phyloP scores from a whole-genome alignment of 37 sponge, comb jelly and placozoan genomes.

The Petrosia ficiformis region DNA sequence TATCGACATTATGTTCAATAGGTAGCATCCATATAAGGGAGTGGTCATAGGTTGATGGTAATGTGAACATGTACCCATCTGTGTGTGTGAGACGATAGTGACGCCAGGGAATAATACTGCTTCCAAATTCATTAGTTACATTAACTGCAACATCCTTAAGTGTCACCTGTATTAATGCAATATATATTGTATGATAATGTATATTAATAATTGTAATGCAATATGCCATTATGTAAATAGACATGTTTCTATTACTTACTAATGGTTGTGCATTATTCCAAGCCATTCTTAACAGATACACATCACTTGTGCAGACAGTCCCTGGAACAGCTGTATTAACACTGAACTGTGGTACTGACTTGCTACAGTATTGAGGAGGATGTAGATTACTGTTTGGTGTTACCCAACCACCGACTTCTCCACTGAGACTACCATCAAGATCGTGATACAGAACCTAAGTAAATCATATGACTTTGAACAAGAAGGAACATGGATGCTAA shows the following conservation, averaged over 20 bases:
- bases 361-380: conserved; percentile 50
- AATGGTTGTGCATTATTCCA: conserved; percentile 69
- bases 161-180: conserved; percentile 39
- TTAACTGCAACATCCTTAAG: conserved; percentile 49
- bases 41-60: conserved; percentile 48
- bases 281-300: conserved; percentile 71
- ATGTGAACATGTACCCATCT: conserved; percentile 77
- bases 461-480: too few species aligned
- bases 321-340: conserved; percentile 24
- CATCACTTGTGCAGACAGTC: conserved; percentile 55
- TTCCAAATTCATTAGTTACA: conserved; percentile 69
- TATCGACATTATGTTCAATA: conserved; percentile 41
- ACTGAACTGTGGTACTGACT: conserved; percentile 58
- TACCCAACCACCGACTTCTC: conserved; percentile 55
- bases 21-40: conserved; percentile 45
- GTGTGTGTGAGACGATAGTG: conserved; percentile 79
- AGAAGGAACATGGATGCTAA: not conserved
- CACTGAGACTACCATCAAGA: conserved; percentile 71
- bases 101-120: conserved; percentile 63
- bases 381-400: conserved; percentile 48
- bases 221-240: not conserved
- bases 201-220: too few species aligned
- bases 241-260: conserved; percentile 39
- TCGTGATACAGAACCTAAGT: conserved; percentile 53
- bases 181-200: not conserved